A percentile compares a stretch with the other conserved stretches of the same genome.
phyloP scores from a whole-genome alignment of 2,888 invertebrate species.

The Mechanitis messenoides region DNA sequence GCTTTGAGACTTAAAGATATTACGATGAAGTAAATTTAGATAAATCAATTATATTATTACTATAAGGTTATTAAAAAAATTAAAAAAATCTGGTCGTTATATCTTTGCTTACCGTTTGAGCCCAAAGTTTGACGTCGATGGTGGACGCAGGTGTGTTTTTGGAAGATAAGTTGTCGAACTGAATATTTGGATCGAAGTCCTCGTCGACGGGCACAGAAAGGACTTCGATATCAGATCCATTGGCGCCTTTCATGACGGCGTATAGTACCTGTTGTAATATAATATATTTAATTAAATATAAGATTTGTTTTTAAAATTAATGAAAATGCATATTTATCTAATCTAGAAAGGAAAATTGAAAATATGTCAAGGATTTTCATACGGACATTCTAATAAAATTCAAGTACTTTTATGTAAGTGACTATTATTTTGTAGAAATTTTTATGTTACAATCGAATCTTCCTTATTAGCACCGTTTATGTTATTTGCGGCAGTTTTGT shows the following conservation, averaged over 20 bases:
- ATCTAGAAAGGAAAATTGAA: slow-evolving; percentile 14
- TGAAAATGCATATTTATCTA: too few relatives aligned
- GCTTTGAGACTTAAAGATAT: too few relatives aligned
- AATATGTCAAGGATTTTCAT: slow-evolving; percentile 29
- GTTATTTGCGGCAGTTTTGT: slow-evolving; percentile 45
- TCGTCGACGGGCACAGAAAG: slow-evolving; percentile 76
- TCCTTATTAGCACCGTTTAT: slow-evolving; percentile 63
- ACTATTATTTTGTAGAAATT: slow-evolving; percentile 37
- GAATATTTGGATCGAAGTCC: slow-evolving; percentile 85
- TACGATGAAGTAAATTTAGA: too few relatives aligned
- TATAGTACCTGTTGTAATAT: slow-evolving; percentile 69
- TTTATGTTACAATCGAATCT: slow-evolving; percentile 46
- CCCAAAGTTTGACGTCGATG: slow-evolving; percentile 71
- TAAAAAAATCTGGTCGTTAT: background rate
- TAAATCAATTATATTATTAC: too few relatives aligned
- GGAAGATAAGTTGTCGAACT: slow-evolving; percentile 80
- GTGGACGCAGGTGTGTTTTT: slow-evolving; percentile 64
- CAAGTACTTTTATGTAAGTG: slow-evolving; percentile 26
- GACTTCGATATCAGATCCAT: slow-evolving; percentile 71
- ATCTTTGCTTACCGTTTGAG: slow-evolving; percentile 58
- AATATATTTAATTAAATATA: too few relatives aligned
- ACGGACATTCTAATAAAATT: slow-evolving; percentile 26
- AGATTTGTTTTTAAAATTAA: too few relatives aligned
- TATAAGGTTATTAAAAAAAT: too few relatives aligned
- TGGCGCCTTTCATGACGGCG: slow-evolving; percentile 76